Evolutionary conservation across 2,888 invertebrate genomes (phyloP), one percentile per base, ranked within the genome.

Genomic region (Blastobasis adustella): DNA sequence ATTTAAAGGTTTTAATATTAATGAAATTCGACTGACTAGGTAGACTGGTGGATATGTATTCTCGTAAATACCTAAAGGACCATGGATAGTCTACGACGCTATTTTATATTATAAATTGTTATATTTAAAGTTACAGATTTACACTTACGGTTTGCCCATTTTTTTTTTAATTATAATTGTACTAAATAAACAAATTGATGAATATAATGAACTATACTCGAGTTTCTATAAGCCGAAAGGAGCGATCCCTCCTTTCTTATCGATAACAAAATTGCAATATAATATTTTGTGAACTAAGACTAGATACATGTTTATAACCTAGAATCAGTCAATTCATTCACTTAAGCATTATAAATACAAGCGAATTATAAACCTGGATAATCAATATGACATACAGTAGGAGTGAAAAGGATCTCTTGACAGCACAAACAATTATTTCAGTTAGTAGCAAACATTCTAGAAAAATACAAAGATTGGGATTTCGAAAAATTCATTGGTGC

Each of bases 291-390:
- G 60, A 54, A 70, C 71, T 74, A 74, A 73, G 81, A 82, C 84
- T 83, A 84, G 80, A 76, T 23, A 23, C 60, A 66, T 49, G 44
- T 67, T 66, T 69, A 69, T 66, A 73, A 79, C 66, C 73, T 82
- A 79, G 75, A 76, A 71, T 85, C 82, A 85, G 83, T 84, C 81
- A 72, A 69, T 65, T 75, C 72, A 71, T 71, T 70, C 68, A 69
- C 65, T 71, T 74, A 66, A 72, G 67, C 74, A 67, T 60, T 65
- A 52, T 63, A 64, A 63, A 62, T 58, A 62, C 53, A 60, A 61
- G 55, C 51, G 50, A 42, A 46, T 42, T 9, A 45, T 23, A 6
- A 46, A 10, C 23, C 23, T 37, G 47, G 23, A 45, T 10, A 23
- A 10, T 39, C 38, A 2, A 47, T 39, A 40, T 36, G 7, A 46